Conservation (phyloP, 2,888 invertebrate genomes). For the Gandaritis pyraliata region DNA sequence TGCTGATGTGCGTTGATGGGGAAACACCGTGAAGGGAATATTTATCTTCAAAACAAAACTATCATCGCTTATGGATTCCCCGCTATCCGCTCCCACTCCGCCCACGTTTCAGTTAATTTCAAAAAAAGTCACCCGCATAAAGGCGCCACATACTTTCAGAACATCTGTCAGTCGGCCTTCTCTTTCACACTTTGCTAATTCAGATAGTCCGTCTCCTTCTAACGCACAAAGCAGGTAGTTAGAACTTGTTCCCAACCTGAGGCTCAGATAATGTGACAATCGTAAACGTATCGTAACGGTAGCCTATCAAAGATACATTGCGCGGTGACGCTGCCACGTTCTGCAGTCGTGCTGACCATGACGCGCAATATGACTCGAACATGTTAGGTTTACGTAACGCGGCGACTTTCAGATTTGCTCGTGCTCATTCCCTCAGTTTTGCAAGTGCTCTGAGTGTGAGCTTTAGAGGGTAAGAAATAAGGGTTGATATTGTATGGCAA, state of each 20-base stretch:
- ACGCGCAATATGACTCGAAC: too few species aligned
- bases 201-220: slow-evolving; percentile 45
- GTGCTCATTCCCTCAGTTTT: slow-evolving; percentile 39
- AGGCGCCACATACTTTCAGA: slow-evolving; percentile 63
- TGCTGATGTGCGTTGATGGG: too few species aligned
- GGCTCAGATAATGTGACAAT: too few species aligned
- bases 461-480: slow-evolving; percentile 17
- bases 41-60: background rate
- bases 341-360: too few species aligned
- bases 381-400: too few species aligned
- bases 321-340: too few species aligned
- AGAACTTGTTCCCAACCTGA: slow-evolving; percentile 50
- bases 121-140: slow-evolving; percentile 73
- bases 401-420: too few species aligned
- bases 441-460: slow-evolving; percentile 45
- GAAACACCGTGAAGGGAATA: background rate
- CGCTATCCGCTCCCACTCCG: slow-evolving; percentile 37
- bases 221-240: slow-evolving; percentile 51
- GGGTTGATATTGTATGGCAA: slow-evolving; percentile 20
- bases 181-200: slow-evolving; percentile 19
- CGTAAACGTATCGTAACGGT: too few species aligned
- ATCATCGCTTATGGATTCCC: slow-evolving; percentile 16
- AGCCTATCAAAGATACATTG: too few species aligned
- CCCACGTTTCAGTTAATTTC: slow-evolving; percentile 39
- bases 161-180: slow-evolving; percentile 67